These are phyloP conservation scores for Drosophila pseudotakahashii DNA, from an alignment of 2,888 invertebrate genomes.

Conservation along the genomic window DNA sequence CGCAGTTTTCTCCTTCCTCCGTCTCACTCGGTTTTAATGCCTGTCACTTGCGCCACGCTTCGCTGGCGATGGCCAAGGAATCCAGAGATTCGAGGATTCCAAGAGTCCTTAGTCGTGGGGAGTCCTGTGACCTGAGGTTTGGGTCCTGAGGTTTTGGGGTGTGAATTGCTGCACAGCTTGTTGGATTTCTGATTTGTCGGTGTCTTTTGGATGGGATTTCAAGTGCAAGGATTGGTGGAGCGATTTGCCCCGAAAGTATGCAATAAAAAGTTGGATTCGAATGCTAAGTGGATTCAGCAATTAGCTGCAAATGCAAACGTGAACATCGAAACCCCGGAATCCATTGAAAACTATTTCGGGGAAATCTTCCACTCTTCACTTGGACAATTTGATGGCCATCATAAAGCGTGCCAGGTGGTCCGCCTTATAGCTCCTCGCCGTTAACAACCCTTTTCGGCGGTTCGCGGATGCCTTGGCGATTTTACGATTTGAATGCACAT, in stretches of 20 bases:
- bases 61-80: slow-evolving; percentile 54
- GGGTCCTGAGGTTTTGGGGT: slow-evolving; percentile 26
- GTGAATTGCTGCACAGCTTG: slow-evolving; percentile 69
- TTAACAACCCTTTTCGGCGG: slow-evolving; percentile 13
- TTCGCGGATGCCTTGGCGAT: background rate
- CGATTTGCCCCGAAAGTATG: background rate
- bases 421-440: background rate
- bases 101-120: background rate
- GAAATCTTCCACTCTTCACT: slow-evolving; percentile 5
- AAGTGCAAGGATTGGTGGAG: background rate
- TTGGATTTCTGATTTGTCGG: slow-evolving; percentile 66
- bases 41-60: slow-evolving; percentile 49
- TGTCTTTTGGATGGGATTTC: slow-evolving; percentile 13
- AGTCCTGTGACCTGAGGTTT: background rate
- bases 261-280: slow-evolving; percentile 21
- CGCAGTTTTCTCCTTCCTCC: slow-evolving; percentile 10
- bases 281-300: slow-evolving; percentile 24
- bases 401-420: slow-evolving; percentile 22
- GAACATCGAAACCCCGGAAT: background rate
- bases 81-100: background rate
- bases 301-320: slow-evolving; percentile 9
- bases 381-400: slow-evolving; percentile 22
- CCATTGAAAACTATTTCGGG: slow-evolving; percentile 24
- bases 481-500: slow-evolving; percentile 69
- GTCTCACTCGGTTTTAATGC: slow-evolving; percentile 53